Evolutionary conservation across 2,113 vertebrate genomes (phyloP), one percentile per base, ranked within the genome.

Genomic region (Scytalopus superciliaris): DNA sequence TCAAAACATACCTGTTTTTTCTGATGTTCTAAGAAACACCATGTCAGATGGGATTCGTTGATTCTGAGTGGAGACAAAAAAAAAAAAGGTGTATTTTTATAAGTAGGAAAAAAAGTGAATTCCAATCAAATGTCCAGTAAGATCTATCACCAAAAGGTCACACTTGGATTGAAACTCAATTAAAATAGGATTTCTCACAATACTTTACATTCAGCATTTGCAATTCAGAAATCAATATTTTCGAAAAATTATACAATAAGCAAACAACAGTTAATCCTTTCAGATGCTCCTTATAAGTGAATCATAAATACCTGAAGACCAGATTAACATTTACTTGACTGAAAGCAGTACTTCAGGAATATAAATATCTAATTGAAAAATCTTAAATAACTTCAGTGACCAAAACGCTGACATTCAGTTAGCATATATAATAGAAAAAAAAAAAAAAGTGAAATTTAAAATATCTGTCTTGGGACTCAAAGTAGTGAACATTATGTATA

Each of bases 41-140:
- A 98, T 98, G 93, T 98, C 98, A 78, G 98, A 98, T 21, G 98
- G 98, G 95, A 98, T 98, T 97, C 98, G 97, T 63, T 98, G 98
- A 96, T 98, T 98, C 98, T 98, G 95, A 52, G 27, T 52, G 25
- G 50, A 92, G 19, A 80, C 17, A 59, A 40, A 19, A 33, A 7
- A 60, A 87, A 87, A 85, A 94, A 90, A 95, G 22, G 35, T 56
- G 40, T 86, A 50, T 27, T 92, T 90, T 47, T 24, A 8, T 80
- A 49, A 63, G 57, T 47, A 88, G 24, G 35, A 37, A 90, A 89
- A 78, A 96, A 95, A 95, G 56, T 77, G 21, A 86, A 95, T 94
- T 97, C 47, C 66, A 96, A 85, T 96, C 67, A 94, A 97, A 95
- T 53, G 70, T 87, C 72, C 83, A 94, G 47, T 85, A 97, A 95